Base-by-base conservation (phyloP, 2,797 vertebrate species). In the Acanthornis magna region DNA sequence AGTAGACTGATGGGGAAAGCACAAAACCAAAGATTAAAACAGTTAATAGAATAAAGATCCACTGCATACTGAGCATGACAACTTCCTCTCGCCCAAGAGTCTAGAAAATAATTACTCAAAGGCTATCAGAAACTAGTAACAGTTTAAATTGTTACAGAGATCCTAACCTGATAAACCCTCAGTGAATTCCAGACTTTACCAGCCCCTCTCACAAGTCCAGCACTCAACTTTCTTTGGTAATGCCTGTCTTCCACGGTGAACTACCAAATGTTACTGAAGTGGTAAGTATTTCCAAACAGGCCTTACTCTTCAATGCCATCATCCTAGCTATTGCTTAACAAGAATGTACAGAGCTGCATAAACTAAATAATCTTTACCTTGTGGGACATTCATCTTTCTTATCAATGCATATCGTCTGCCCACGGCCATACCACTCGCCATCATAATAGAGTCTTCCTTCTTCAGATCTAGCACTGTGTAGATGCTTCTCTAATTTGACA, bases 381-480 rank as follows among this genome's bases (percentile, higher is more conserved):
- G 98, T 99, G 66, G 99, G 99, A 97, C 98, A 99, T 93, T 99
- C 99, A 81, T 99, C 99, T 98, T 99, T 99, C 96, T 98, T 99
- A 98, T 99, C 99, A 97, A 99, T 99, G 86, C 98, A 99, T 98
- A 99, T 99, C 16, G 98, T 98, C 91, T 99, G 99, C 83, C 99
- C 99, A 85, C 99, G 98, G 95, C 98, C 98, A 96, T 99, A 99
- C 99, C 99, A 99, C 89, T 99, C 99, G 76, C 99, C 99, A 83
- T 99, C 98, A 68, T 99, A 99, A 97, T 99, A 99, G 32, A 99
- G 98, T 51, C 98, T 98, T 60, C 99, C 99, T 38, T 99, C 99
- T 97, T 99, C 99, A 3, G 98, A 99, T 89, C 98, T 98, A 27
- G 98, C 98, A 74, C 98, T 98, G 57, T 99, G 99, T 80, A 99